These are phyloP conservation scores for Ooceraea biroi DNA, from an alignment of 1,140 invertebrate genomes.

Conservation along the genomic window DNA sequence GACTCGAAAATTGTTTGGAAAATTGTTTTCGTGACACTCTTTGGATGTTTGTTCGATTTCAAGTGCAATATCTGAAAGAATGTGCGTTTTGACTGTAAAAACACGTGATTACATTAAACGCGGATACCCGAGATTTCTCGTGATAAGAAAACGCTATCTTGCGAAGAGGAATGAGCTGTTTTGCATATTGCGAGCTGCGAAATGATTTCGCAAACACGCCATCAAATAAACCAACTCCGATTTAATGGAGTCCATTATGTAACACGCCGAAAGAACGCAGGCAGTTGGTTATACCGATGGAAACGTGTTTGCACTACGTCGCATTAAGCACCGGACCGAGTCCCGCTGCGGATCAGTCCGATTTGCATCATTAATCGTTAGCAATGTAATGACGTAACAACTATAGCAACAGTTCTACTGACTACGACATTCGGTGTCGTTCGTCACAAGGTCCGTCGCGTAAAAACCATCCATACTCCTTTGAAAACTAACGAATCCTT, in stretches of 20 bases:
- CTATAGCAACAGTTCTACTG: too few species aligned
- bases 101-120: not conserved
- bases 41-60: not conserved
- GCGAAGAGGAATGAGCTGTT: not conserved
- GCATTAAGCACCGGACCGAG: not conserved
- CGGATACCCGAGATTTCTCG: not conserved
- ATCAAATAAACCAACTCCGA: constrained; percentile 42
- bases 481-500: too few species aligned
- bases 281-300: constrained; percentile 20
- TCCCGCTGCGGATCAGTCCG: not conserved
- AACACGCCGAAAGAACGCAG: constrained; percentile 52
- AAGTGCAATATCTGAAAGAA: not conserved
- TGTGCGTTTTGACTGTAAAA: not conserved
- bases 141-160: not conserved
- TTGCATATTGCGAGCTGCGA: not conserved
- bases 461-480: too few species aligned
- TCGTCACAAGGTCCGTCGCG: too few species aligned
- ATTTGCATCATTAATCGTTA: constrained; percentile 47
- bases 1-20: not conserved
- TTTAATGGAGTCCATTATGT: constrained; percentile 54
- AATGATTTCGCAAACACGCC: constrained; percentile 33
- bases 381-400: not conserved
- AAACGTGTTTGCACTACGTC: constrained; percentile 39
- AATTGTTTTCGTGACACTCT: not conserved
- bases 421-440: too few species aligned